Conservation (phyloP, 2,888 invertebrate species). For the Adelognathus sp. region DNA sequence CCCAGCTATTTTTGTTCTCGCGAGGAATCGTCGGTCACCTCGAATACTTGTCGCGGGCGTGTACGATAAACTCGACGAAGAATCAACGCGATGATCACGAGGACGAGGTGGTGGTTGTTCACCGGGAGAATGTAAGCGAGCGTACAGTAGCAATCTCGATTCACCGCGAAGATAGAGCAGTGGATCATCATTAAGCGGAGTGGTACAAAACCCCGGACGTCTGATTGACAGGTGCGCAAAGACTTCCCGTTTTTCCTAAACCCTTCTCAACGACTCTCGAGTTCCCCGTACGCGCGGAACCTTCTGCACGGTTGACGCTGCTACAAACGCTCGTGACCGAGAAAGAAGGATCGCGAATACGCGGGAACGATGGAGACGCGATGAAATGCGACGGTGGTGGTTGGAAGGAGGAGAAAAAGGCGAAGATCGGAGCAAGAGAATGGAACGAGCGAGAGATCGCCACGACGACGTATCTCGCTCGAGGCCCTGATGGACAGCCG, state of each 20-base stretch:
- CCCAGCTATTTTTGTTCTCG: slow-evolving; percentile 45
- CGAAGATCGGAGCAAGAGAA: slow-evolving; percentile 57
- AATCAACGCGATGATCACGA: slow-evolving; percentile 45
- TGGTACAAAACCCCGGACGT: slow-evolving; percentile 75
- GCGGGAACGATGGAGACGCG: slow-evolving; percentile 5
- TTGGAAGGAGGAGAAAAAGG: slow-evolving; percentile 31
- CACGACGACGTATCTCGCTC: slow-evolving; percentile 54
- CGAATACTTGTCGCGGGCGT: slow-evolving; percentile 42
- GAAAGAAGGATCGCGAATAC: slow-evolving; percentile 33
- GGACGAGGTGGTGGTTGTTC: slow-evolving; percentile 27
- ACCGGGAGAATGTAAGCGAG: not conserved
- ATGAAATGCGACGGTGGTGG: not conserved
- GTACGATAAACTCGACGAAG: slow-evolving; percentile 23
- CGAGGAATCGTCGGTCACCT: slow-evolving; percentile 36
- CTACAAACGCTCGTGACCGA: slow-evolving; percentile 45
- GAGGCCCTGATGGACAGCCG: slow-evolving; percentile 73
- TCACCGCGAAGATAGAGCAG: slow-evolving; percentile 74
- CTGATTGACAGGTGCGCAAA: slow-evolving; percentile 79
- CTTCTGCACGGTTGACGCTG: slow-evolving; percentile 53
- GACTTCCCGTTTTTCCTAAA: slow-evolving; percentile 78
- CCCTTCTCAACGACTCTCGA: slow-evolving; percentile 64
- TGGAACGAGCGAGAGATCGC: slow-evolving; percentile 51
- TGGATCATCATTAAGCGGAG: slow-evolving; percentile 79
- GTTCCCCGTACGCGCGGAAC: slow-evolving; percentile 74
- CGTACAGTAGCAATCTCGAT: slow-evolving; percentile 60